A percentile compares a stretch with the other conserved stretches of the same genome.
Evolutionary conservation across 2,113 vertebrate genomes (phyloP).

Genomic region (Crypturellus undulatus): DNA sequence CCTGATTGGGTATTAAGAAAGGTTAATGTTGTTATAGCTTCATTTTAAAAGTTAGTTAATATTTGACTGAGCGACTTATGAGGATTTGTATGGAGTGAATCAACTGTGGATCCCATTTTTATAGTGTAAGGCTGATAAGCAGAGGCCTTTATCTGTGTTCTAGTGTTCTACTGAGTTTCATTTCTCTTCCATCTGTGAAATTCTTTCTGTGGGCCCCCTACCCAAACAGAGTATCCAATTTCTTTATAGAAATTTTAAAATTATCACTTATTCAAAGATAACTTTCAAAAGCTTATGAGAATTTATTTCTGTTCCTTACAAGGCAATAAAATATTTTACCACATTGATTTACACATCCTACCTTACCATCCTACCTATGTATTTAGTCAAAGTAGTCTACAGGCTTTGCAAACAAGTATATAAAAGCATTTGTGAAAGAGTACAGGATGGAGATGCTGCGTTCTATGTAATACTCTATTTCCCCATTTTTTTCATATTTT

Average conservation of each 20-base stretch:
- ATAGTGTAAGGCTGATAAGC: not conserved
- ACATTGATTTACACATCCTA: not conserved
- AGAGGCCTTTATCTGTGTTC: not conserved
- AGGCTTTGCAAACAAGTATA: not conserved
- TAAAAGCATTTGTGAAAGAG: not conserved
- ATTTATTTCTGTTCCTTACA: not conserved
- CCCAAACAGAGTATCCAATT: fast-evolving
- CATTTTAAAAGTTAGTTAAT: not conserved
- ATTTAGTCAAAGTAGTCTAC: not conserved
- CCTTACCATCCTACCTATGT: too few relatives aligned
- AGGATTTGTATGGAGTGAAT: not conserved
- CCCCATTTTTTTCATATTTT: not conserved
- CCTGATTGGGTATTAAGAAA: not conserved
- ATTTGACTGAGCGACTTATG: not conserved
- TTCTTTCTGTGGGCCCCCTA: not conserved
- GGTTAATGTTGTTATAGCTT: not conserved
- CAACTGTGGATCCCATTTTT: not conserved
- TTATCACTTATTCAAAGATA: not conserved
- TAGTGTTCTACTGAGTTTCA: not conserved
- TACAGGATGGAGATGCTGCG: not conserved
- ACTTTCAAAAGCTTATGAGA: not conserved
- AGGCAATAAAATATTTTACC: not conserved
- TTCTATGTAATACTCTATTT: not conserved
- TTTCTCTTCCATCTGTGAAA: not conserved
- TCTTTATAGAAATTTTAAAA: not conserved